Percentiles rank a stretch among this genome's conserved stretches.
Evolutionary conservation across 1,140 invertebrate species (phyloP).

Genomic region (Cydia strobilella): DNA sequence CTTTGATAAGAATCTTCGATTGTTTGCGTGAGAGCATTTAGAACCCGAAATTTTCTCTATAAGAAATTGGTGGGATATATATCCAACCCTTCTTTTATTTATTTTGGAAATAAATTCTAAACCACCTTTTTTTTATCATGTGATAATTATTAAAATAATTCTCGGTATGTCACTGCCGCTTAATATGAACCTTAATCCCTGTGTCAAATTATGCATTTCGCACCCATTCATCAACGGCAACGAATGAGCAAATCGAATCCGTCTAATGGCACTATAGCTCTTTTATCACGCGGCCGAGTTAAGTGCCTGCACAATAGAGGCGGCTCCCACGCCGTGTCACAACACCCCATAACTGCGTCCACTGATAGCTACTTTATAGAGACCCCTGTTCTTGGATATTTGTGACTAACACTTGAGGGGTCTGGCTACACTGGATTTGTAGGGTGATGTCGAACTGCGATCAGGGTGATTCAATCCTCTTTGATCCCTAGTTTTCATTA

Average conservation of each 20-base stretch:
- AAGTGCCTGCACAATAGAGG: slow-evolving; percentile 74
- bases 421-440: slow-evolving; percentile 49
- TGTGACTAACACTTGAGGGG: slow-evolving; percentile 36
- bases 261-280: slow-evolving; percentile 76
- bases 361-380: slow-evolving; percentile 46
- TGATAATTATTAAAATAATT: slow-evolving; percentile 2
- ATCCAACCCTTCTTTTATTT: no score
- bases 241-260: slow-evolving; percentile 78
- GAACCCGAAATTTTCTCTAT: not conserved
- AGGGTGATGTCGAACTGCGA: slow-evolving; percentile 53
- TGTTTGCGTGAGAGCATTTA: slow-evolving; percentile 29
- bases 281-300: slow-evolving; percentile 72
- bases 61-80: no score
- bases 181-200: slow-evolving; percentile 41
- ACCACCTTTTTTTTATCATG: no score
- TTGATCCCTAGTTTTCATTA: slow-evolving; percentile 67
- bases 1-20: slow-evolving; percentile 48
- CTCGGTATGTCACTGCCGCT: not conserved
- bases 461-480: slow-evolving; percentile 66
- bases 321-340: slow-evolving; percentile 76
- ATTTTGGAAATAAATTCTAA: no score
- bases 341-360: slow-evolving; percentile 61
- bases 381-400: slow-evolving; percentile 37
- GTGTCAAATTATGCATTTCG: slow-evolving; percentile 66
- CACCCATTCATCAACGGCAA: slow-evolving; percentile 71